phyloP scores from a whole-genome alignment of 2,888 invertebrate species.

The Pilophorus perplexus region DNA sequence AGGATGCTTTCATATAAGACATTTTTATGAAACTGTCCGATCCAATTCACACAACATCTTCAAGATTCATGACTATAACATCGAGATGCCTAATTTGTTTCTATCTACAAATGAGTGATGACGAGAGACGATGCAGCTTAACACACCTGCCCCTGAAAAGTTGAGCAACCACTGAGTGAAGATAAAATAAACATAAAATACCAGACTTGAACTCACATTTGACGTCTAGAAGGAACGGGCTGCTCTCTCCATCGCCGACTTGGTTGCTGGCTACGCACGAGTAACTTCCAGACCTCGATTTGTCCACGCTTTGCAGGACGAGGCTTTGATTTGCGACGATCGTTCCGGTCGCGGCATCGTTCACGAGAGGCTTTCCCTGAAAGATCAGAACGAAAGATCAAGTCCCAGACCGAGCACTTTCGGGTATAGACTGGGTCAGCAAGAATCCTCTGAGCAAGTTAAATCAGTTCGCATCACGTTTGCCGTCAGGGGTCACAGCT shows the following conservation, averaged over 20 bases:
- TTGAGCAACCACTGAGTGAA: too few relatives aligned
- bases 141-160: too few relatives aligned
- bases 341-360: constrained; percentile 74
- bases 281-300: constrained; percentile 75
- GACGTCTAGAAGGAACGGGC: constrained; percentile 77
- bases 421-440: too few relatives aligned
- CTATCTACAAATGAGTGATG: too few relatives aligned
- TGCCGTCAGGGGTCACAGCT: constrained; percentile 27
- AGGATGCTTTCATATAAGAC: too few relatives aligned
- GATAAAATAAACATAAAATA: too few relatives aligned
- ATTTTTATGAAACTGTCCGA: too few relatives aligned
- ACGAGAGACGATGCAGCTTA: too few relatives aligned
- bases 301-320: constrained; percentile 80
- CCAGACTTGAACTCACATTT: constrained; percentile 83
- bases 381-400: neutral
- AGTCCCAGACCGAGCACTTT: too few relatives aligned
- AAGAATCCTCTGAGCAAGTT: constrained; percentile 27
- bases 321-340: constrained; percentile 86
- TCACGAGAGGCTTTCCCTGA: constrained; percentile 73
- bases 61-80: too few relatives aligned
- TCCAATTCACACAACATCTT: too few relatives aligned
- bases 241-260: constrained; percentile 85
- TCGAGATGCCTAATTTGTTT: too few relatives aligned
- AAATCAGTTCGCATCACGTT: constrained; percentile 17
- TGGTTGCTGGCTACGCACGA: constrained; percentile 84